Evolutionary conservation across 2,888 invertebrate species (phyloP), one percentile per base, ranked within the genome.

Genomic region (Limnephilus lunatus): DNA sequence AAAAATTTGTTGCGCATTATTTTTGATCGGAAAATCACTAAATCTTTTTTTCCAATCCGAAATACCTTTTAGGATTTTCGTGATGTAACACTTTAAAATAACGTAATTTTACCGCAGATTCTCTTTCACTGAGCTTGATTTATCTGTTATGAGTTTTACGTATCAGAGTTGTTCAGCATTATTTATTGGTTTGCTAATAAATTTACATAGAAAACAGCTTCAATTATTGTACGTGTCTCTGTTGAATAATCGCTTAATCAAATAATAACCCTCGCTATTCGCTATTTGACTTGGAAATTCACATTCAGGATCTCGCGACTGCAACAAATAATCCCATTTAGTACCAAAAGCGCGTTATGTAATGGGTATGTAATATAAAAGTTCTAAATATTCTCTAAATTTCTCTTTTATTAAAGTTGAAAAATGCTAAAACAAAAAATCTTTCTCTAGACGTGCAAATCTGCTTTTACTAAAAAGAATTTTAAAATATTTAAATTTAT

Each of bases 61-160:
- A 68, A 68, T 68, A 68, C 53, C 53, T 68, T 68, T 68, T 68
- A 68, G 53, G 53, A 68, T 68, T 19, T 44, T n/a, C 9, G 32
- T 86, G 86, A 86, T 48, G 86, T 48, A 86, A 86, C 48, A 86
- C 31, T 86, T 86, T 53, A 48, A 86, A 86, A 86, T 86, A 86
- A 14, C 44, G 14, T 53, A n/a, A 30, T 30, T 44, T 86, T 86
- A 44, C 48, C n/a, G 53, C 44, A 86, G 48, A 48, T 48, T 86
- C 53, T 86, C 86, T 86, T 86, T 86, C 48, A 31, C 86, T 53
- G 86, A 30, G n/a, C 48, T 86, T 86, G 48, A 48, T 86, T 86
- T 86, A 86, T 86, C 53, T 86, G 86, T 44, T 86, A 53, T 86
- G 31, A 30, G 31, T 5, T 15, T 30, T 48, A 86, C 44, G 31